Percentiles rank a stretch among this genome's conserved stretches.
phyloP scores from a whole-genome alignment of 2,888 invertebrate species.

The Clostera curtula region DNA sequence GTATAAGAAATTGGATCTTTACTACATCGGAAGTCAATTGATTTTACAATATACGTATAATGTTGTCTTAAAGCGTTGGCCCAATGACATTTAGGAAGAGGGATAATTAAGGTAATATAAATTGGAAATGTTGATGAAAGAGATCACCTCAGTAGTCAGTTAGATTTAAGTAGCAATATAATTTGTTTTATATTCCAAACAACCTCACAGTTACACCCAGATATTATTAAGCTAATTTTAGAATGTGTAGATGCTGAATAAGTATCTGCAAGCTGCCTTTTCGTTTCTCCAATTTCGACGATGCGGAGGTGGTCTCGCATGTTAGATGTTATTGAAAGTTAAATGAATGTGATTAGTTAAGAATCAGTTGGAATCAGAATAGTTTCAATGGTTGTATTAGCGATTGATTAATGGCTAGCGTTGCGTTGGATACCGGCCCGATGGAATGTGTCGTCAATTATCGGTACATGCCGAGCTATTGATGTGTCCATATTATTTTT shows the following conservation, averaged over 20 bases:
- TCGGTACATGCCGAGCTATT: conserved; percentile 34
- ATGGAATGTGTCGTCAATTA: conserved; percentile 66
- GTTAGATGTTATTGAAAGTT: conserved; percentile 42
- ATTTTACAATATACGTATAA: conserved; percentile 15
- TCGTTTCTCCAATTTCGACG: background rate
- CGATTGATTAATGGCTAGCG: conserved; percentile 33
- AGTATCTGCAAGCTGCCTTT: too few species aligned
- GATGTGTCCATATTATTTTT: conserved; percentile 65
- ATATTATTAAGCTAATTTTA: too few species aligned
- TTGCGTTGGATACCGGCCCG: conserved; percentile 28
- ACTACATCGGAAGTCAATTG: conserved; percentile 13
- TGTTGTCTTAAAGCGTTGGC: conserved; percentile 2
- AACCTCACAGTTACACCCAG: too few species aligned
- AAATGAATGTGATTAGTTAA: conserved; percentile 32
- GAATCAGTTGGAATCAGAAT: conserved; percentile 42
- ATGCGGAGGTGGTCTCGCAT: conserved; percentile 21
- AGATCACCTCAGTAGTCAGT: conserved; percentile 20
- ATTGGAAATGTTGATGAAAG: conserved; percentile 16
- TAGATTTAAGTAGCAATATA: too few species aligned
- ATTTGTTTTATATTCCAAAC: too few species aligned
- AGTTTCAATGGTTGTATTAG: conserved; percentile 42
- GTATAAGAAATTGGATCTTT: too few species aligned
- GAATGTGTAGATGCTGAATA: too few species aligned
- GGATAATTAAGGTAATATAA: conserved; percentile 15
- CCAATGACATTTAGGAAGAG: conserved; percentile 18